Evolutionary conservation across 1,140 invertebrate genomes (phyloP), one percentile per base, ranked within the genome.

Genomic region (Pogonus chalceus): DNA sequence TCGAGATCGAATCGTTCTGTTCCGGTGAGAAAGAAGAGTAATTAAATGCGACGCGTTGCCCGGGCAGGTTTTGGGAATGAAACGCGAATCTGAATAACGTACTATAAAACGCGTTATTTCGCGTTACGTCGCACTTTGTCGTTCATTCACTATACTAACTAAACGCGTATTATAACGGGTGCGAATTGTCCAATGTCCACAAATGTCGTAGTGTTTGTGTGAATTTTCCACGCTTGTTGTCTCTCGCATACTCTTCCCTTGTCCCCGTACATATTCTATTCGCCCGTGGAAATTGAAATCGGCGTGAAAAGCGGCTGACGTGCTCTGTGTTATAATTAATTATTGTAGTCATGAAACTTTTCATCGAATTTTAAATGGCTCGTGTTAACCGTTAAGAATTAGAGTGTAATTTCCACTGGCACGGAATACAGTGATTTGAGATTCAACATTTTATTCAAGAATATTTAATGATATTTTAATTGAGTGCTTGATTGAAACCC

Each of bases 281-380:
- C 37, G 7, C 37, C 4, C 18, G 37, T 18, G 9, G 18, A 18
- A 18, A 43, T 43, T 43, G 37, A 43, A 43, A 43, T 43, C 37
- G 37, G 18, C 37, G 18, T 18, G 37, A 43, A 43, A 43, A 9
- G 18, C 37, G 37, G 37, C 37, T 43, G 18, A 43, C 37, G 37
- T 43, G 37, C 37, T 43, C 37, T 43, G 37, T 43, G 37, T 43
- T 43, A 43, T 18, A 43, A 43, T 43, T 43, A 43, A 43, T 43
- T 12, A 43, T 43, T 43, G 18, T 43, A 9, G 26, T 31, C 26
- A 14, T 31, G 26, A 31, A 31, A 31, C 26, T 31, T 31, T 31
- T 31, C 26, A 31, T 31, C 26, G 26, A 31, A 31, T 31, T 31
- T 31, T 31, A 31, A 31, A 31, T 31, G 26, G 26, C 26, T 31